Conservation (phyloP, 1,140 invertebrate species). For the Tetramorium simillimum region DNA sequence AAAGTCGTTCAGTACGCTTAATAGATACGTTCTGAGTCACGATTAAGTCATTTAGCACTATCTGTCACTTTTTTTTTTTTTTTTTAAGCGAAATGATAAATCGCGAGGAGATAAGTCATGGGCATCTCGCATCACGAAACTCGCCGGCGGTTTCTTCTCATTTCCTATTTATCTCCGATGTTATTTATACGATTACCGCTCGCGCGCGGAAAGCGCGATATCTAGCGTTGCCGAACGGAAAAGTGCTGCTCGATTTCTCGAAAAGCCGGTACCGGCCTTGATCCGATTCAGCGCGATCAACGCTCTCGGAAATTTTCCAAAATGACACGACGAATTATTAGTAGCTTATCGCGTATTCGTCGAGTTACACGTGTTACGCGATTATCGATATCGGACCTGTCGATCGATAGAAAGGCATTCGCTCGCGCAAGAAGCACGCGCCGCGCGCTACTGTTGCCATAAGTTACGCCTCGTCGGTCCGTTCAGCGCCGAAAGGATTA, state of each 20-base stretch:
- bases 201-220: not conserved
- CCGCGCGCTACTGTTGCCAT: slow-evolving; percentile 21
- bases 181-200: slow-evolving; percentile 15
- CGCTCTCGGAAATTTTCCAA: not conserved
- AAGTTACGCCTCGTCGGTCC: slow-evolving; percentile 49
- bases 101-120: slow-evolving; percentile 38
- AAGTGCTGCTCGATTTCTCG: not conserved
- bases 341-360: not conserved
- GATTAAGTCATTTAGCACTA: slow-evolving; percentile 48
- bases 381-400: slow-evolving; percentile 47
- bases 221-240: not conserved
- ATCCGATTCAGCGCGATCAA: not conserved
- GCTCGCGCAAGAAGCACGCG: slow-evolving; percentile 24
- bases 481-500: slow-evolving; percentile 48
- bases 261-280: not conserved
- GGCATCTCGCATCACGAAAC: slow-evolving; percentile 34
- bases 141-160: slow-evolving; percentile 24
- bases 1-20: not conserved
- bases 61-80: slow-evolving; percentile 47
- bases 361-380: slow-evolving; percentile 15
- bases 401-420: slow-evolving; percentile 50
- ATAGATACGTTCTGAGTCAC: slow-evolving; percentile 54
- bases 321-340: not conserved
- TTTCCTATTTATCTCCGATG: slow-evolving; percentile 34
- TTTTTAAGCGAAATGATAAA: slow-evolving; percentile 47